Evolutionary conservation across 2,888 invertebrate species (phyloP).

Genomic region (Rhorus exstirpatorius): DNA sequence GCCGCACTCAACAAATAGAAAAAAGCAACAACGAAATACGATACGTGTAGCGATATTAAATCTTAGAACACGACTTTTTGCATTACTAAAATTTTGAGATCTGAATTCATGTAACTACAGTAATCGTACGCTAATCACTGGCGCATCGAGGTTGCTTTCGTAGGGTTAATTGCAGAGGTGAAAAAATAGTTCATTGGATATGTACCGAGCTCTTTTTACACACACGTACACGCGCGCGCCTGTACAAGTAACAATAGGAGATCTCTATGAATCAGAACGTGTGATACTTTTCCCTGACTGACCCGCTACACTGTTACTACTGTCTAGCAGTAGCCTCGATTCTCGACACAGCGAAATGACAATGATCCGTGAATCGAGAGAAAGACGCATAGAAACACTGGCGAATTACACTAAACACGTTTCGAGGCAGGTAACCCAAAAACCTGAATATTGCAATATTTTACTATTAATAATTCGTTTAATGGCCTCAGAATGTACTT

Average conservation of each 20-base stretch:
- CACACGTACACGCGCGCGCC: conserved; percentile 16
- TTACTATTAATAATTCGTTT: conserved; percentile 71
- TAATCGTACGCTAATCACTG: not conserved
- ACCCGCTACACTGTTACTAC: conserved; percentile 3
- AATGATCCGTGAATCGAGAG: conserved; percentile 47
- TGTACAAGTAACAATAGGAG: too few relatives aligned
- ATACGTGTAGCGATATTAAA: too few relatives aligned
- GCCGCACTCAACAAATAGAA: too few relatives aligned
- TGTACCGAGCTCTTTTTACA: not conserved
- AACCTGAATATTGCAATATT: conserved; percentile 68
- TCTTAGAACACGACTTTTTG: too few relatives aligned
- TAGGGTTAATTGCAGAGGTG: conserved; percentile 9
- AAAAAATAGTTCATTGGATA: not conserved
- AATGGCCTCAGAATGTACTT: conserved; percentile 62
- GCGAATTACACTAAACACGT: conserved; percentile 41
- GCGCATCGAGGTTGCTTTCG: not conserved
- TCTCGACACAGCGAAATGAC: conserved; percentile 61
- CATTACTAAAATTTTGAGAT: too few relatives aligned
- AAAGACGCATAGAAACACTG: conserved; percentile 16
- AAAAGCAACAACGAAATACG: too few relatives aligned
- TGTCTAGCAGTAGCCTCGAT: conserved; percentile 57
- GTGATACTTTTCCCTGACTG: conserved; percentile 58
- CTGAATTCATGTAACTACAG: not conserved
- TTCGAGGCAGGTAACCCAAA: conserved; percentile 67
- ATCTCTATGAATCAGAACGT: conserved; percentile 60